These are phyloP conservation scores for Lasaia peninsularis DNA, from an alignment of 1,140 invertebrate genomes.

Conservation along the genomic window DNA sequence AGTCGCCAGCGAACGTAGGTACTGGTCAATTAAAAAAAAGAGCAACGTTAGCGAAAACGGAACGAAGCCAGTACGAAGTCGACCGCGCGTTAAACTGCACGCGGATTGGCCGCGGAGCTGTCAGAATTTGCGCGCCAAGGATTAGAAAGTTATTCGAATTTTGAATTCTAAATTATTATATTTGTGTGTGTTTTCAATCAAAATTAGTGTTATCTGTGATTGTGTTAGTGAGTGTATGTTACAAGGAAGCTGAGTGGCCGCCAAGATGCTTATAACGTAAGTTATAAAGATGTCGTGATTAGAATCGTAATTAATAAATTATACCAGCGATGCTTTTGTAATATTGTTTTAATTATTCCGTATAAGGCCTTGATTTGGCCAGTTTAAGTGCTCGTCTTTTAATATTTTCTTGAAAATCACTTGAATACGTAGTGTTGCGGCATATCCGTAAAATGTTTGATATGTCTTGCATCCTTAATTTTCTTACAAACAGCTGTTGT, in stretches of 20 bases:
- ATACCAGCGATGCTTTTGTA: slow-evolving; percentile 11
- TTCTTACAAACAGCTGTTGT: neutral
- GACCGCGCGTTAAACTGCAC: slow-evolving; percentile 42
- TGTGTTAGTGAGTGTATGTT: slow-evolving; percentile 36
- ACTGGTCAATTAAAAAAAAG: slow-evolving; percentile 36
- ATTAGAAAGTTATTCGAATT: slow-evolving; percentile 43
- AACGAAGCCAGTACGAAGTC: slow-evolving; percentile 43
- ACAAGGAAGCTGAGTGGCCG: slow-evolving; percentile 22
- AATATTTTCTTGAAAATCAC: slow-evolving; percentile 8
- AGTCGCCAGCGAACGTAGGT: slow-evolving; percentile 14
- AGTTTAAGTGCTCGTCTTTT: slow-evolving; percentile 3
- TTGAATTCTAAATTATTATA: slow-evolving; percentile 23
- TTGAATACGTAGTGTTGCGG: neutral
- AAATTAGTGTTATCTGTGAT: slow-evolving; percentile 43
- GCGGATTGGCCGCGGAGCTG: slow-evolving; percentile 29
- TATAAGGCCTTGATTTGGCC: neutral
- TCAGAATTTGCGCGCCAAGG: slow-evolving; percentile 38
- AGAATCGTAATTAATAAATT: slow-evolving; percentile 35
- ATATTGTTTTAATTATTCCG: slow-evolving; percentile 12
- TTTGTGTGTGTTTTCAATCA: slow-evolving; percentile 36
- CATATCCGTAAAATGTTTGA: neutral
- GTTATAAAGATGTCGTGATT: slow-evolving; percentile 34
- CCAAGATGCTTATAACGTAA: slow-evolving; percentile 69
- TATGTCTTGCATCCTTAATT: neutral
- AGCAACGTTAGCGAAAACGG: slow-evolving; percentile 30